Percentiles rank a stretch among this genome's conserved stretches.
phyloP scores from a whole-genome alignment of 2,888 invertebrate species.

The Sclerodermus sp. region DNA sequence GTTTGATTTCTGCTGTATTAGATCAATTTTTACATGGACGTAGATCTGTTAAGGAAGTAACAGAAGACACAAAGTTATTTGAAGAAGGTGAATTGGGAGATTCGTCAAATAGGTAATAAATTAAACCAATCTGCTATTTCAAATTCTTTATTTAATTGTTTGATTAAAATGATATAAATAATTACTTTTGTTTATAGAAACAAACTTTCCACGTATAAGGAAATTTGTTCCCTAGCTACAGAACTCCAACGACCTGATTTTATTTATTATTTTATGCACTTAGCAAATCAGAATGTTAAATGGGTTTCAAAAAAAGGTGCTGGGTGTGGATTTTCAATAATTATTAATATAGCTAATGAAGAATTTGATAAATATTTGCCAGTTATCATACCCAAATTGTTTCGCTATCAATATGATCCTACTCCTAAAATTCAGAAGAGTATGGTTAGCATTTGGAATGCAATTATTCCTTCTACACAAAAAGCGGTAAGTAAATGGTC shows the following conservation, averaged over 20 bases:
- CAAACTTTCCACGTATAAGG: conserved; percentile 90
- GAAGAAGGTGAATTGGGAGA: conserved; percentile 85
- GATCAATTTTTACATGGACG: conserved; percentile 82
- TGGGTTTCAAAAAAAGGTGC: conserved; percentile 97
- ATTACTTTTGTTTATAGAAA: conserved; percentile 63
- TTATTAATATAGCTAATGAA: conserved; percentile 81
- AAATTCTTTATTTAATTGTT: conserved; percentile 1
- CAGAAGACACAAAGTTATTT: conserved; percentile 82
- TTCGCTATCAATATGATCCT: conserved; percentile 89
- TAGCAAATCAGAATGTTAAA: conserved; percentile 90
- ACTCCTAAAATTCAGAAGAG: conserved; percentile 89
- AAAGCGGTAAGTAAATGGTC: conserved; percentile 69
- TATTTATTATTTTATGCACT: conserved; percentile 93
- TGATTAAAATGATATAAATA: background rate
- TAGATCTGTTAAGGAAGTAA: conserved; percentile 72
- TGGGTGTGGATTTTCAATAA: conserved; percentile 88
- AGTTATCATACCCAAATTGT: conserved; percentile 84
- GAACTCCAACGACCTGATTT: conserved; percentile 94
- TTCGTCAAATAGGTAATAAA: conserved; percentile 77
- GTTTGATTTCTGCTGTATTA: conserved; percentile 76
- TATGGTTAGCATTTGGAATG: conserved; percentile 93
- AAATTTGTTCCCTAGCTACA: conserved; percentile 89
- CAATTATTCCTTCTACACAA: conserved; percentile 81
- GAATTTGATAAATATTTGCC: conserved; percentile 81
- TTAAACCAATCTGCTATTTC: too few relatives aligned